phyloP scores from a whole-genome alignment of 2,797 vertebrate species.

The Pseudopleuronectes americanus region DNA sequence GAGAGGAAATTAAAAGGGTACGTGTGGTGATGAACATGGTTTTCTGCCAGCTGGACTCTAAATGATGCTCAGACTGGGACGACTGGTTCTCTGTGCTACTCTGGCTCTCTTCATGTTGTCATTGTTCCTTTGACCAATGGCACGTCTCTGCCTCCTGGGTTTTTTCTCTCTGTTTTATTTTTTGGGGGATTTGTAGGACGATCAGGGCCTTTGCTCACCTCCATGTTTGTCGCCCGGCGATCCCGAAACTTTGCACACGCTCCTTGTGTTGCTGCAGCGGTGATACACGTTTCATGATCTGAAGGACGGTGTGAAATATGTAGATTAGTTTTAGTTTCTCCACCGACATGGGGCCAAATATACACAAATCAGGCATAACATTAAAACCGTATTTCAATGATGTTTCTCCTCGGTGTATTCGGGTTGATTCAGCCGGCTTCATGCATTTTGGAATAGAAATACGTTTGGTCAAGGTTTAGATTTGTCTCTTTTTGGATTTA shows the following conservation, averaged over 20 bases:
- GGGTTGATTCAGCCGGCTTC: not conserved
- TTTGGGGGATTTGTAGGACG: not conserved
- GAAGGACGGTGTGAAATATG: not conserved
- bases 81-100: constrained; percentile 33
- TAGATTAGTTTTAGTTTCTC: not conserved
- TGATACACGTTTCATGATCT: constrained; percentile 11
- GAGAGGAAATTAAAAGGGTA: constrained; percentile 61
- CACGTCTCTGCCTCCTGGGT: constrained; percentile 4
- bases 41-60: constrained; percentile 66
- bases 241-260: constrained; percentile 8
- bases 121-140: constrained; percentile 48
- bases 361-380: no score
- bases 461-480: not conserved
- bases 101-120: constrained; percentile 30
- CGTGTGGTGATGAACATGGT: constrained; percentile 42
- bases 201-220: not conserved
- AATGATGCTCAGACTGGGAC: constrained; percentile 52
- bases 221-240: constrained; percentile 24
- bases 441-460: not conserved
- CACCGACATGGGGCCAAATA: not conserved
- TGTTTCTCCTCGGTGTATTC: no score
- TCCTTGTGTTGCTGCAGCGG: constrained; percentile 2
- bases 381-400: not conserved
- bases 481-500: not conserved
- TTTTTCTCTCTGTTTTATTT: constrained; percentile 8